Evolutionary conservation across 1,140 invertebrate species (phyloP), one percentile per base, ranked within the genome.

Genomic region (Bilobella aurantiaca): DNA sequence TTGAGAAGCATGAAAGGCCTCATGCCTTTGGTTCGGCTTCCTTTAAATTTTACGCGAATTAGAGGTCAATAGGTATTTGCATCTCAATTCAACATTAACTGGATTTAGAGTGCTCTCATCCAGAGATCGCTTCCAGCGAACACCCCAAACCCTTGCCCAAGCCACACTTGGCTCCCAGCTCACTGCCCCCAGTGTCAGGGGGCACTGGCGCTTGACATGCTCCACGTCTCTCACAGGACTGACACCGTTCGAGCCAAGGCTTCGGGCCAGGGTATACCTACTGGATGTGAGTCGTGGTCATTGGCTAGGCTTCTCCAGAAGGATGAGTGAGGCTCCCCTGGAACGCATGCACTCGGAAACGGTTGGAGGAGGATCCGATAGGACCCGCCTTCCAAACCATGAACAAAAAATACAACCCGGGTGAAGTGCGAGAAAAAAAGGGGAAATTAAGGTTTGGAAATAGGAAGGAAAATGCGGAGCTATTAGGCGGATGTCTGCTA

Each of bases 11-110:
- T 63, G 27, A 67, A 69, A 69, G 64, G 34, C 8, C 8, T 8
- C 49, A 68, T 61, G 68, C 62, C 65, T 68, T 72, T 64, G 66
- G 58, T 68, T 68, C 69, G 65, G 64, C 65, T 67, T 70, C 71
- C 69, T 64, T 73, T 70, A 73, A 73, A 73, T 70, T 73, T 73
- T 69, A 68, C 71, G 68, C 68, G 69, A 70, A 69, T 73, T 70
- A 70, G 68, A 70, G 69, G 71, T 73, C 71, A 73, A 73, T 73
- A 73, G 71, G 69, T 73, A 73, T 73, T 73, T 73, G 71, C 71
- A 73, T 73, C 71, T 70, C 71, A 73, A 73, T 70, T 68, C 69
- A 67, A 70, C 68, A 70, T 73, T 73, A 73, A 73, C 69, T 73
- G 71, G 71, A 68, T 70, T 70, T 70, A 62, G 66, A 28, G 57